Percentiles rank a stretch among this genome's conserved stretches.
Conservation (phyloP, 2,113 vertebrate genomes). For the Acinonyx jubatus region DNA sequence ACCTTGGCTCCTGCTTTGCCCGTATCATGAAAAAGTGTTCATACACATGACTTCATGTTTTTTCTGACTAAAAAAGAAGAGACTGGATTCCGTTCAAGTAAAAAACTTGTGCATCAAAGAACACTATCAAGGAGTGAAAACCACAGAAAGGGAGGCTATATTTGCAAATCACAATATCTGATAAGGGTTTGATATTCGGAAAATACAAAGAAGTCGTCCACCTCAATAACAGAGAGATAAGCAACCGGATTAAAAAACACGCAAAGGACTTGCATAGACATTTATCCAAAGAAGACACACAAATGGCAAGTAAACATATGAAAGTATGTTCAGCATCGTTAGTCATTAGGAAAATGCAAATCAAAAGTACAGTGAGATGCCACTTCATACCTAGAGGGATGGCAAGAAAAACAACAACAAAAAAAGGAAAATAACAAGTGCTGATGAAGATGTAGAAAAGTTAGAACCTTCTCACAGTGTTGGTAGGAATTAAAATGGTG, state of each 20-base stretch:
- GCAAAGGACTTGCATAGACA: neutral
- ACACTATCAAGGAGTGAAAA: neutral
- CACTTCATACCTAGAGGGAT: neutral
- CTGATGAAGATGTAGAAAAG: neutral
- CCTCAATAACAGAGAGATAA: neutral
- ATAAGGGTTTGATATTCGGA: neutral
- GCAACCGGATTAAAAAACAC: neutral
- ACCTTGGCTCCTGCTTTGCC: neutral
- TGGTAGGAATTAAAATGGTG: neutral
- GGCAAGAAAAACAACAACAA: neutral
- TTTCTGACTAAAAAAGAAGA: constrained; percentile 15
- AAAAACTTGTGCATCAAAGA: constrained; percentile 14
- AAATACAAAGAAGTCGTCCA: neutral
- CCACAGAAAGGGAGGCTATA: neutral
- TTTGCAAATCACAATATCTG: neutral
- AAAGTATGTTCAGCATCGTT: constrained; percentile 1
- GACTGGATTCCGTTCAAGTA: neutral
- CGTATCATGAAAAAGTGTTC: neutral
- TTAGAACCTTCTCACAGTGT: neutral
- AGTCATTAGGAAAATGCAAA: constrained; percentile 3
- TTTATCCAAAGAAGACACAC: neutral
- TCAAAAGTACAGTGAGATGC: neutral
- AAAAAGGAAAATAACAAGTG: neutral
- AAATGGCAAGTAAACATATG: neutral
- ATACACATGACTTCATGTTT: constrained; percentile 15